Conservation (phyloP, 64 coral and sea anemone genomes). For the Stichodactyla helianthus region DNA sequence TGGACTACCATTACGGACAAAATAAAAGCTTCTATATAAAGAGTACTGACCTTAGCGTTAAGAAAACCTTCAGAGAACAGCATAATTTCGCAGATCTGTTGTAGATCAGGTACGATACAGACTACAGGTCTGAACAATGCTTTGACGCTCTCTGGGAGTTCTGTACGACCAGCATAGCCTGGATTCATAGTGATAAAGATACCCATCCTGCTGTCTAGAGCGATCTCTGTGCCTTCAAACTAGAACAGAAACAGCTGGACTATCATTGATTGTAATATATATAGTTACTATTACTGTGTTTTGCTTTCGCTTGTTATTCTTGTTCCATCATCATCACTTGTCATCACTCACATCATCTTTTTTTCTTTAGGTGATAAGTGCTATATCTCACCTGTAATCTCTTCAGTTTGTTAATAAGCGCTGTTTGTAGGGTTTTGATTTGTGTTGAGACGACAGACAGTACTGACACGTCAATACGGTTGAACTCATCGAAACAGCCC, state of each 20-base stretch:
- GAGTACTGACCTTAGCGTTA: conserved; percentile 70
- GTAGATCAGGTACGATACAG: conserved; percentile 93
- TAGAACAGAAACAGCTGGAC: conserved; percentile 17
- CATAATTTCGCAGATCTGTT: conserved; percentile 99
- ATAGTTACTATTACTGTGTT: neutral
- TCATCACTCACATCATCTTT: too few relatives aligned
- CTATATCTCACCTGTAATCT: conserved; percentile 66
- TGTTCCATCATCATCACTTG: too few relatives aligned
- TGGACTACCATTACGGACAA: too few relatives aligned
- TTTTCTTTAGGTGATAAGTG: neutral
- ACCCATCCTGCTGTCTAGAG: conserved; percentile 84
- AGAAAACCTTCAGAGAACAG: conserved; percentile 98
- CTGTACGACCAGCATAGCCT: conserved; percentile 94
- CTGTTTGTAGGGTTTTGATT: conserved; percentile 95
- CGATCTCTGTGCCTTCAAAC: conserved; percentile 99
- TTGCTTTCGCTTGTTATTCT: neutral
- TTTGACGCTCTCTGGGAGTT: conserved; percentile 97
- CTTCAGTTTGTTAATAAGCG: conserved; percentile 86
- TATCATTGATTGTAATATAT: neutral
- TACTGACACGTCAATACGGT: conserved; percentile 99
- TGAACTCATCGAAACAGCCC: conserved; percentile 99
- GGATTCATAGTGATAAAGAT: conserved; percentile 99
- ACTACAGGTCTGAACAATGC: conserved; percentile 89
- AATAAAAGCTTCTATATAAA: neutral
- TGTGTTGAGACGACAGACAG: conserved; percentile 95